Conservation (phyloP, 2,113 vertebrate genomes). For the Mormoops blainvillei region DNA sequence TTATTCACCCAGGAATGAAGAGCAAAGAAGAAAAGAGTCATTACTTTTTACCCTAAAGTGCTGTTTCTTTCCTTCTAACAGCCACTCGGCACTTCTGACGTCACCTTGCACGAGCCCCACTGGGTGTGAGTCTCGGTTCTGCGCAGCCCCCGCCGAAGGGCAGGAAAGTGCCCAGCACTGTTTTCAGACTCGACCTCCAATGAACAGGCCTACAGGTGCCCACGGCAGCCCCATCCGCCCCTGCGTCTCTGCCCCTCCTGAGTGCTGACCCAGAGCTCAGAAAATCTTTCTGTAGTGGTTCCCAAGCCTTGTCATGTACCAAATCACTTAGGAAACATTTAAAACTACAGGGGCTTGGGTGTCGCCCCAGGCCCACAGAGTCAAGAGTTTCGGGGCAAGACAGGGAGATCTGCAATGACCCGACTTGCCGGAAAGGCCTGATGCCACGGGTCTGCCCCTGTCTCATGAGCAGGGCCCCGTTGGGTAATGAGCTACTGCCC, state of each 20-base stretch:
- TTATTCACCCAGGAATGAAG: not conserved
- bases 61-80: not conserved
- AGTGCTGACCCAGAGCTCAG: not conserved
- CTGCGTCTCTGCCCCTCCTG: not conserved
- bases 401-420: fast-evolving
- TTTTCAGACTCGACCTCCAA: fast-evolving
- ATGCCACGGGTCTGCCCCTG: fast-evolving
- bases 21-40: not conserved
- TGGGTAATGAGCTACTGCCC: fast-evolving
- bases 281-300: not conserved
- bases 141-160: not conserved
- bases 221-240: not conserved
- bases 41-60: not conserved
- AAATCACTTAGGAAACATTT: not conserved
- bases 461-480: fast-evolving
- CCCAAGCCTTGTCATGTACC: fast-evolving
- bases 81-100: not conserved
- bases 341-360: not conserved
- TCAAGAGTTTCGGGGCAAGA: not conserved
- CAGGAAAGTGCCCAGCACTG: fast-evolving
- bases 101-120: not conserved
- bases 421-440: fast-evolving
- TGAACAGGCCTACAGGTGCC: too few species aligned
- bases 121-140: fast-evolving
- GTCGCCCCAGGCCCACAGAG: too few species aligned